Evolutionary conservation across 2,888 invertebrate species (phyloP).

Genomic region (Monochamus alternatus): DNA sequence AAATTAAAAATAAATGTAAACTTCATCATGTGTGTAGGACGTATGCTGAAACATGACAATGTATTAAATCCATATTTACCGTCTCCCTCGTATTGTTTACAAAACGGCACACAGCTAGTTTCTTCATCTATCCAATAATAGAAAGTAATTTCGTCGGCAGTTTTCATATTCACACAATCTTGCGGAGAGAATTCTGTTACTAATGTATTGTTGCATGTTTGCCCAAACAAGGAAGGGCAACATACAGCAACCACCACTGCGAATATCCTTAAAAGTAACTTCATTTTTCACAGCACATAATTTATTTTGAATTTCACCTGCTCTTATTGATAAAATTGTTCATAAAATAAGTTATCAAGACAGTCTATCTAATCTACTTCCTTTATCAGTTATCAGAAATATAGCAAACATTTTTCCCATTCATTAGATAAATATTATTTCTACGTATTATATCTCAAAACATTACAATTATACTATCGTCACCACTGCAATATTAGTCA

Average conservation of each 20-base stretch:
- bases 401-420: neutral
- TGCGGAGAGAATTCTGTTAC: constrained; percentile 55
- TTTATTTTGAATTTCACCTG: neutral
- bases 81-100: constrained; percentile 39
- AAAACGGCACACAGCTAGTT: constrained; percentile 43
- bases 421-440: neutral
- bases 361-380: neutral
- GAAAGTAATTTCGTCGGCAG: constrained; percentile 27
- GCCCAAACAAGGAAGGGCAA: constrained; percentile 19
- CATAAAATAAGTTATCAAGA: neutral
- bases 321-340: neutral
- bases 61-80: constrained; percentile 30
- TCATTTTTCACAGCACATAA: neutral
- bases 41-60: too few relatives aligned
- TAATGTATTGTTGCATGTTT: constrained; percentile 38
- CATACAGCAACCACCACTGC: neutral
- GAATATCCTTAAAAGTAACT: neutral
- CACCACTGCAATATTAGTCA: neutral
- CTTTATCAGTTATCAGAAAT: constrained; percentile 5
- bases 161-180: constrained; percentile 49
- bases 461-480: neutral
- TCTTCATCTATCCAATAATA: constrained; percentile 44
- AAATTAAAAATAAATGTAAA: too few relatives aligned
- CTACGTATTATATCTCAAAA: neutral
- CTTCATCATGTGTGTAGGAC: too few relatives aligned